A percentile compares a stretch with the other conserved stretches of the same genome.
Evolutionary conservation across 2,797 vertebrate genomes (phyloP).

Genomic region (Australoheros facetus): DNA sequence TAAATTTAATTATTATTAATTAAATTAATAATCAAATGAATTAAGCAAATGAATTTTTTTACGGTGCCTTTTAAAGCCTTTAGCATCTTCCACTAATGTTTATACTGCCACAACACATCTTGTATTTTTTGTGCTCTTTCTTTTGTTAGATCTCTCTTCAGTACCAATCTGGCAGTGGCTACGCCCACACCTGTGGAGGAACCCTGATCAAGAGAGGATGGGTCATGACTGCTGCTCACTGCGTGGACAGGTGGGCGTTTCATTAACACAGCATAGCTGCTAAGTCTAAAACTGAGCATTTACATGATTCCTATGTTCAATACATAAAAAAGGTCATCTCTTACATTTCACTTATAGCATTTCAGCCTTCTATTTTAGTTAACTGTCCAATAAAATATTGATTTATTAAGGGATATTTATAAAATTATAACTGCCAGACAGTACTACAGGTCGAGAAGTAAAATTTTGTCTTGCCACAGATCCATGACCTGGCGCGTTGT

Average conservation of each 20-base stretch:
- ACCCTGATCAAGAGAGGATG: slow-evolving; percentile 81
- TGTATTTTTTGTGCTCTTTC: slow-evolving; percentile 83
- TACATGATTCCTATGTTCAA: background rate
- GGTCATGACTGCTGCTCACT: slow-evolving; percentile 92
- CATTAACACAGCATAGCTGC: slow-evolving; percentile 1
- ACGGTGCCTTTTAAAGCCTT: too few species aligned
- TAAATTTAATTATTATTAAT: too few species aligned
- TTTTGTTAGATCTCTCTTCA: slow-evolving; percentile 84
- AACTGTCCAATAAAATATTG: background rate
- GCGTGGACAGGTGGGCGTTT: slow-evolving; percentile 82
- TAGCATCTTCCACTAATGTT: too few species aligned
- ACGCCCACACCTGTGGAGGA: slow-evolving; percentile 88
- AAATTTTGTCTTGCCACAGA: slow-evolving; percentile 46
- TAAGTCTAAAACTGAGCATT: too few species aligned
- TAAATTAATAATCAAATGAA: too few species aligned
- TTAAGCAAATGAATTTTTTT: too few species aligned
- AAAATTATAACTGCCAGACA: too few species aligned
- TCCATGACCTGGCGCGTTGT: slow-evolving; percentile 84
- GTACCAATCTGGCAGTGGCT: slow-evolving; percentile 74
- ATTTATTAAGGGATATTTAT: background rate
- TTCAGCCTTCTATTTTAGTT: background rate
- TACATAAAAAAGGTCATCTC: background rate
- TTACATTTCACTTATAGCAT: background rate
- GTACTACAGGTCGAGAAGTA: background rate
- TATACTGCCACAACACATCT: too few species aligned